Percentiles rank a stretch among this genome's conserved stretches.
Conservation (phyloP, 2,888 invertebrate species). For the Maniola hyperantus region DNA sequence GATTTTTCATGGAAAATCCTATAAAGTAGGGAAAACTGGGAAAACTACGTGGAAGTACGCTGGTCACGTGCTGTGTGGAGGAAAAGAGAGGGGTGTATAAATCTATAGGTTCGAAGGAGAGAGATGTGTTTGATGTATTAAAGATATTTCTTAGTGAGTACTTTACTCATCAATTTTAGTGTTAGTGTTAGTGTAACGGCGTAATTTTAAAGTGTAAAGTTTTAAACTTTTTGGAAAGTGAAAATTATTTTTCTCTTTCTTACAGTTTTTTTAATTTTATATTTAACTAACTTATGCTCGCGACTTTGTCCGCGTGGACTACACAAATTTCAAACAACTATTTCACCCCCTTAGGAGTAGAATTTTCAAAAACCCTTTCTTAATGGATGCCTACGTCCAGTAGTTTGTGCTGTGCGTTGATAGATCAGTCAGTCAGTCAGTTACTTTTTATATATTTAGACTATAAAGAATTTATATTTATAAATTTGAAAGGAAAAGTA, state of each 20-base stretch:
- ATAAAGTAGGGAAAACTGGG: slow-evolving; percentile 66
- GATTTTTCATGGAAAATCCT: slow-evolving; percentile 71
- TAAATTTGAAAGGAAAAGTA: too few species aligned
- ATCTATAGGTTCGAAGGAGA: slow-evolving; percentile 27
- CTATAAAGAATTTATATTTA: too few species aligned
- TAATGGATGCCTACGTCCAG: too few species aligned
- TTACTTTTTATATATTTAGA: too few species aligned
- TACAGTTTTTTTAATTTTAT: too few species aligned
- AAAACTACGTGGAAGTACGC: slow-evolving; percentile 65
- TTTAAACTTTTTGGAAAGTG: neutral
- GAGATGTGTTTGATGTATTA: slow-evolving; percentile 31
- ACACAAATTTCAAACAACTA: too few species aligned
- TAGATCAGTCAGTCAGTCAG: too few species aligned
- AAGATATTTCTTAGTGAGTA: slow-evolving; percentile 25
- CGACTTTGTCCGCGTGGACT: too few species aligned
- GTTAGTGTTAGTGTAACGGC: neutral
- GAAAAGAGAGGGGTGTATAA: slow-evolving; percentile 39
- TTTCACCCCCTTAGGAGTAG: too few species aligned
- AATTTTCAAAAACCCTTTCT: too few species aligned
- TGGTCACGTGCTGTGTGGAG: slow-evolving; percentile 64
- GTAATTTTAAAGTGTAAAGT: neutral
- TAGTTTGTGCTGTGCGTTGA: too few species aligned
- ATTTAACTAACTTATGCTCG: too few species aligned
- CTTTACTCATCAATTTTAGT: slow-evolving; percentile 11
- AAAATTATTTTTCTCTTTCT: neutral